Conservation (phyloP, 2,113 vertebrate species). For the Himantopus leucocephalus region DNA sequence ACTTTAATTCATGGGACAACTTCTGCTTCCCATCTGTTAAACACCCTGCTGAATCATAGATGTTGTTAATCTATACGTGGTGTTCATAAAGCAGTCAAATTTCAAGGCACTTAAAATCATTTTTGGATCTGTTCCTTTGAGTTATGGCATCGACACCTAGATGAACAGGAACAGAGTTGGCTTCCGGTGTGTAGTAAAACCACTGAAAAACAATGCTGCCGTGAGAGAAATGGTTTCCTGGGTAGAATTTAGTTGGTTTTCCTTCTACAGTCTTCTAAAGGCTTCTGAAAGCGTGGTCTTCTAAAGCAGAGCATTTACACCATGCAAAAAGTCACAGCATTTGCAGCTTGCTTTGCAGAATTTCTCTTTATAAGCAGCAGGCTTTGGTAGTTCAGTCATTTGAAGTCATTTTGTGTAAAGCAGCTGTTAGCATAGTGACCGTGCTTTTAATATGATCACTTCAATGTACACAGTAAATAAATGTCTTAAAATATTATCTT, state of each 20-base stretch:
- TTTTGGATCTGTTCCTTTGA: not conserved
- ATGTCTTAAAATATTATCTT: not conserved
- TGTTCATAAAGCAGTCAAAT: not conserved
- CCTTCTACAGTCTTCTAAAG: not conserved
- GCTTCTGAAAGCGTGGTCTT: not conserved
- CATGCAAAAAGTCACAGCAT: not conserved
- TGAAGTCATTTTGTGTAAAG: not conserved
- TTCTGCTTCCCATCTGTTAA: not conserved
- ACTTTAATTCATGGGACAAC: not conserved
- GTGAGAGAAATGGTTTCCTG: conserved; percentile 34
- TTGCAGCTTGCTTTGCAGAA: not conserved
- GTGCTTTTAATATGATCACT: not conserved
- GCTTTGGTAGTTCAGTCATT: not conserved
- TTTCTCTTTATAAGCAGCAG: not conserved
- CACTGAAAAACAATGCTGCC: conserved; percentile 6
- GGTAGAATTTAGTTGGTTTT: not conserved
- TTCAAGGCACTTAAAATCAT: not conserved
- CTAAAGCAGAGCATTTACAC: not conserved
- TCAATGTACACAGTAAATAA: not conserved
- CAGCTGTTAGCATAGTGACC: not conserved
- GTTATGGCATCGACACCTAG: not conserved
- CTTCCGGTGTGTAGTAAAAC: conserved; percentile 25
- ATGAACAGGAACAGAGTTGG: conserved; percentile 12
- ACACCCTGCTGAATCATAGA: not conserved
- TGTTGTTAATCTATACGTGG: rapidly evolving